Base-by-base conservation (phyloP, 1,140 invertebrate species). In the Drosophila sp. region DNA sequence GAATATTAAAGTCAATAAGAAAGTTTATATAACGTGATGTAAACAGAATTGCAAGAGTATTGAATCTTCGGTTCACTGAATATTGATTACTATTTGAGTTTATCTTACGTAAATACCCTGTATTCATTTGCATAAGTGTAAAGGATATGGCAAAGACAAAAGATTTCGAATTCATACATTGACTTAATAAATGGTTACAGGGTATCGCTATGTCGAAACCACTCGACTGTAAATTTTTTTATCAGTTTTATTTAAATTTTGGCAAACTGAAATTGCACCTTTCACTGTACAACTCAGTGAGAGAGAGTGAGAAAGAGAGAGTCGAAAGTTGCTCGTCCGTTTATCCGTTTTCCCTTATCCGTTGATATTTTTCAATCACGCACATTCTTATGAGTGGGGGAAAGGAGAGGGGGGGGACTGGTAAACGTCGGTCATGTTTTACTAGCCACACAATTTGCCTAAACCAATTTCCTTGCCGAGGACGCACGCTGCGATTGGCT, bases 391-490 rank as follows among this genome's bases (percentile, higher is more conserved):
- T 82, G 80, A 80, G 86, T 86, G 73, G 73, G 57, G 40, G 32
- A 6, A 16, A 13, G 27, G 27, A 5, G 48, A 16, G 2, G 54
- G 62, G 48, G 48, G 50, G 29, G 14, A 6, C 54, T 48, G 72
- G 76, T 72, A 78, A 81, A 76, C 82, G 83, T 87, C 74, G 73
- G 77, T 80, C 84, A 87, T 89, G 82, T 89, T 89, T 78, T 84
- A 80, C 76, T 80, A 66, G 84, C 77, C 77, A 56, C 84, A 89
- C 84, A 89, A 89, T 89, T 89, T 89, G 84, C 84, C 84, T 83
- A 89, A 89, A 89, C 84, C 89, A 89, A 89, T 89, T 89, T 89
- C 84, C 84, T 83, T 77, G 53, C 69, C 65, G 54, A 21, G 64
- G 53, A 13, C 14, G 38, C 65, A 69, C 34, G 56, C 45, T 21